Evolutionary conservation across 2,797 vertebrate species (phyloP), one percentile per base, ranked within the genome.

Genomic region (Morelia viridis): DNA sequence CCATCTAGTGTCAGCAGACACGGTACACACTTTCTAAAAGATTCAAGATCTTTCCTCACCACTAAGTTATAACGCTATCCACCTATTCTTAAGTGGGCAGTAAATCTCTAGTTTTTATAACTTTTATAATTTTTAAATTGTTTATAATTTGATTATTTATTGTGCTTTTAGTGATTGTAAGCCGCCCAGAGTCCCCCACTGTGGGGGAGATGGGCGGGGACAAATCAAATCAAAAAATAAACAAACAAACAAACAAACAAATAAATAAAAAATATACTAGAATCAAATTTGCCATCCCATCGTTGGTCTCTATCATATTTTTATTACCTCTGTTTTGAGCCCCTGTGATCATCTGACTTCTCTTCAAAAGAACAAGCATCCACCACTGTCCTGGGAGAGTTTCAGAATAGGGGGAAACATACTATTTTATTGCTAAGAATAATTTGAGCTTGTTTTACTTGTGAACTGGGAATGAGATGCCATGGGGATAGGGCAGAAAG

Each of bases 1-100:
- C 95, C 97, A 96, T 90, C 96, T 97, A 90, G 95, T 95, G 96
- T 95, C 88, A 1, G 24, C 13, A 91, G 64, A 22, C 10, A 60
- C 60, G 56, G 22, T 19, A 65, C 61, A 35, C 0, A 28, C 80
- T 61, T 80, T 58, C 31, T 89, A 17, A 80, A 80, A 80, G 71
- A 11, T 26, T 53, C 65, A 35, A 80, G 35, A 46, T 31, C 3
- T 93, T 83, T 60, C 19, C n/a, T n/a, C n/a, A 2, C n/a, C 19
- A 57, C 5, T 13, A 28, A 15, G 46, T 80, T 24, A 80, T 80
- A 80, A 80, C 11, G 19, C 71, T 11, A 80, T 80, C 71, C 24
- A 46, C 71, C 35, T 24, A 35, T 24, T 10, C 19, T 22, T 80
- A 46, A 80, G 9, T 46, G 46, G 3, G 3, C 35, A 80, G 71